These are phyloP conservation scores for Rachycentron canadum DNA, from an alignment of 2,797 vertebrate species.

Conservation along the genomic window DNA sequence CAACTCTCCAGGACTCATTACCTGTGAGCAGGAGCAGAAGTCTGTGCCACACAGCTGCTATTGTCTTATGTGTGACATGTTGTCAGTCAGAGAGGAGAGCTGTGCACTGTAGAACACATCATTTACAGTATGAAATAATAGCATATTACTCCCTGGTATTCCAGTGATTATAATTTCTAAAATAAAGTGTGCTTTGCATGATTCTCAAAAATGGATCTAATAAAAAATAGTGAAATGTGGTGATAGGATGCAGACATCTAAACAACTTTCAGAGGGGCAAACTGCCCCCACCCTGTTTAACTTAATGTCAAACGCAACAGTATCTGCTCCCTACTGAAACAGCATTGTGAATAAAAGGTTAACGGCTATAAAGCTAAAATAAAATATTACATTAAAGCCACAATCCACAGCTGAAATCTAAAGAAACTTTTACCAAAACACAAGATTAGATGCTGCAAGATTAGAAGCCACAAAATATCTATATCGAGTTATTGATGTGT, in stretches of 20 bases:
- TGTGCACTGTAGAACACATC: not conserved
- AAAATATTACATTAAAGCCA: not conserved
- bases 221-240: not conserved
- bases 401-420: not conserved
- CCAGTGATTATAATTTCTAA: not conserved
- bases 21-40: constrained; percentile 40
- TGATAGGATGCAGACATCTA: not conserved
- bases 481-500: not conserved
- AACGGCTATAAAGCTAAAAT: not conserved
- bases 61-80: constrained; percentile 64
- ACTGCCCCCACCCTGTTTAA: not conserved
- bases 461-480: not conserved
- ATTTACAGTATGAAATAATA: not conserved
- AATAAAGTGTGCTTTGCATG: not conserved
- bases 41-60: constrained; percentile 55
- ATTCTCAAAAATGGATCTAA: not conserved
- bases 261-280: not conserved
- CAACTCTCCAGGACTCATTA: constrained; percentile 61
- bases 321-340: not conserved
- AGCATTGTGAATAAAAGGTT: not conserved
- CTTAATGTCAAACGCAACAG: not conserved
- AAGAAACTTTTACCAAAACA: no score
- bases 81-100: constrained; percentile 31
- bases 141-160: not conserved
- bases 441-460: not conserved